Base-by-base conservation (phyloP, 2,888 invertebrate species). In the Melanargia galathea region DNA sequence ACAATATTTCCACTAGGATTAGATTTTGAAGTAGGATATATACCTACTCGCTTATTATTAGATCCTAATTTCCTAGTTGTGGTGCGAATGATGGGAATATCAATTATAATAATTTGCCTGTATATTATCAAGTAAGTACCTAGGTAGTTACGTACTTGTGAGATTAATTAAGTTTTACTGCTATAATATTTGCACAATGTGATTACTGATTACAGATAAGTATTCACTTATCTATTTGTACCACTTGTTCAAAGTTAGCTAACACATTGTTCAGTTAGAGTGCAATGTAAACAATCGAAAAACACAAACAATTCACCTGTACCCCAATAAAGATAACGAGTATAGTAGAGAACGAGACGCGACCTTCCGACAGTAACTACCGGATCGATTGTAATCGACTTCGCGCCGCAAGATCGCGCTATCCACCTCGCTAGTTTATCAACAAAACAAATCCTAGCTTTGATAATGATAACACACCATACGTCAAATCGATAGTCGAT, bases 401-500 rank as follows among this genome's bases (percentile, higher is more conserved):
- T 65, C 57, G 38, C 57, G 51, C 57, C 58, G 62, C 62, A 60
- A 60, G 60, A 65, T 59, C 38, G 45, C 60, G 35, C 43, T 51
- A 54, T 63, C 60, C 54, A 56, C 16, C 43, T 16, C 3, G 56
- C 58, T 40, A 59, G 58, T n/a, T 69, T 71, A 71, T 70, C 72
- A 59, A 65, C 80, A 81, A 84, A 88, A 87, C 84, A 86, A 89
- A 89, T 86, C 86, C 82, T 73, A 75, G 68, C 74, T 84, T 46
- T 86, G 84, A 86, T 85, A 81, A 68, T n/a, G n/a, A n/a, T n/a
- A n/a, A n/a, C n/a, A n/a, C 69, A 73, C 73, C 76, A 82, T 79
- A 82, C 76, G 79, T 76, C 77, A 78, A 87, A 87, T 89, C 87
- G 83, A 89, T 87, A 88, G 75, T 74, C 74, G 78, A 80, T 79